A percentile compares a stretch with the other conserved stretches of the same genome.
phyloP scores from a whole-genome alignment of 2,888 invertebrate genomes.

The Xylota sylvarum region DNA sequence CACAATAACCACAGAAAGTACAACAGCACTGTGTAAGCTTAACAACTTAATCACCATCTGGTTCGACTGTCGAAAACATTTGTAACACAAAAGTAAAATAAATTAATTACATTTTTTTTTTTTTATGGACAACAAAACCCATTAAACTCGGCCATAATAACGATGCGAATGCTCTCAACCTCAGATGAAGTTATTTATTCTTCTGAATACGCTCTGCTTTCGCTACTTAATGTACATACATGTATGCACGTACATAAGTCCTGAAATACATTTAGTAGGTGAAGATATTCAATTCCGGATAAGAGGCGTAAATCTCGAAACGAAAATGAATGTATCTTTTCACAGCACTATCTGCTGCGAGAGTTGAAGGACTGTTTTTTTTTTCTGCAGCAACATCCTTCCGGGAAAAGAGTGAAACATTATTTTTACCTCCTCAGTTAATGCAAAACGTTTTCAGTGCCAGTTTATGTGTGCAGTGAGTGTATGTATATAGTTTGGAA shows the following conservation, averaged over 20 bases:
- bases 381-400: no score
- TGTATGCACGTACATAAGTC: not conserved
- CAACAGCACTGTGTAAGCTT: not conserved
- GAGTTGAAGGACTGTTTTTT: constrained; percentile 11
- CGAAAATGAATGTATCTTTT: not conserved
- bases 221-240: not conserved
- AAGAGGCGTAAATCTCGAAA: constrained; percentile 24
- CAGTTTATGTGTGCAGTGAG: not conserved
- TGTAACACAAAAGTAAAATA: constrained; percentile 1
- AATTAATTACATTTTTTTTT: constrained; percentile 16
- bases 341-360: not conserved
- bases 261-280: constrained; percentile 18
- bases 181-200: not conserved
- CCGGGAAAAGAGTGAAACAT: not conserved
- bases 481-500: not conserved
- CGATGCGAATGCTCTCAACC: not conserved
- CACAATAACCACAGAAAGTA: not conserved
- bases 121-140: constrained; percentile 3
- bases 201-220: not conserved
- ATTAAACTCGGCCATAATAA: not conserved
- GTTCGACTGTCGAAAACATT: not conserved
- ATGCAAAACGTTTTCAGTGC: not conserved
- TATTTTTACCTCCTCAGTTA: not conserved
- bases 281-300: constrained; percentile 40
- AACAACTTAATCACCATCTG: not conserved